A percentile compares a stretch with the other conserved stretches of the same genome.
Evolutionary conservation across 2,888 invertebrate genomes (phyloP).

Genomic region (Thereva nobilitata): DNA sequence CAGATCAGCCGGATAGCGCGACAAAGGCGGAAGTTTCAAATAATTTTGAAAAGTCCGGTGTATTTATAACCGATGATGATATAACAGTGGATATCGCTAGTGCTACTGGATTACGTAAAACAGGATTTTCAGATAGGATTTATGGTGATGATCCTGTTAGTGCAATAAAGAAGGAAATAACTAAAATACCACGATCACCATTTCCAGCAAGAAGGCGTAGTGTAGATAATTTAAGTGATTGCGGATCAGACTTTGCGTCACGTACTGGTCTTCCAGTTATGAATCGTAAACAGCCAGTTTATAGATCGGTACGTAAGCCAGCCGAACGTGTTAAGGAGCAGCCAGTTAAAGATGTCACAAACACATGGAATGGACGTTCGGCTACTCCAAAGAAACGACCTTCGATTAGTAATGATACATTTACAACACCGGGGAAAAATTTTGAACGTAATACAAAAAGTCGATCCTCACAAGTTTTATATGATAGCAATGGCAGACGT

Average conservation of each 20-base stretch:
- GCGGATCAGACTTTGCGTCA: constrained; percentile 51
- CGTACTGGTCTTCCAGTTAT: constrained; percentile 50
- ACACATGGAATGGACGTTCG: constrained; percentile 72
- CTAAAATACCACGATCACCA: constrained; percentile 58
- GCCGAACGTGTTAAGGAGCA: constrained; percentile 52
- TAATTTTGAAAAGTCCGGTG: constrained; percentile 54
- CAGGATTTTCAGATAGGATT: constrained; percentile 68
- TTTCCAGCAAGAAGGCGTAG: constrained; percentile 53
- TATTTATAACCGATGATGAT: constrained; percentile 56
- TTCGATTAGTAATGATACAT: constrained; percentile 67
- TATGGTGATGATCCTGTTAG: constrained; percentile 60
- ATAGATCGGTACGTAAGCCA: constrained; percentile 59
- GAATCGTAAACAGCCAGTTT: constrained; percentile 55
- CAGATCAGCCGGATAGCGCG: not conserved
- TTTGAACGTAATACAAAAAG: constrained; percentile 62
- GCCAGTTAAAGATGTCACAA: constrained; percentile 63
- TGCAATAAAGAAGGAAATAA: constrained; percentile 57
- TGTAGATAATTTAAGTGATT: constrained; percentile 52
- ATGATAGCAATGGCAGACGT: constrained; percentile 60
- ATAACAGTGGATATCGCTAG: constrained; percentile 68
- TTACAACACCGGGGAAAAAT: constrained; percentile 58
- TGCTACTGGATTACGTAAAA: constrained; percentile 72
- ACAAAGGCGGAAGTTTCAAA: constrained; percentile 39
- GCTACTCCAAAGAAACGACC: constrained; percentile 57
- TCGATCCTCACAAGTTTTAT: constrained; percentile 55